These are phyloP conservation scores for Drosophila kambysellisi DNA, from an alignment of 2,888 invertebrate species.

Conservation along the genomic window DNA sequence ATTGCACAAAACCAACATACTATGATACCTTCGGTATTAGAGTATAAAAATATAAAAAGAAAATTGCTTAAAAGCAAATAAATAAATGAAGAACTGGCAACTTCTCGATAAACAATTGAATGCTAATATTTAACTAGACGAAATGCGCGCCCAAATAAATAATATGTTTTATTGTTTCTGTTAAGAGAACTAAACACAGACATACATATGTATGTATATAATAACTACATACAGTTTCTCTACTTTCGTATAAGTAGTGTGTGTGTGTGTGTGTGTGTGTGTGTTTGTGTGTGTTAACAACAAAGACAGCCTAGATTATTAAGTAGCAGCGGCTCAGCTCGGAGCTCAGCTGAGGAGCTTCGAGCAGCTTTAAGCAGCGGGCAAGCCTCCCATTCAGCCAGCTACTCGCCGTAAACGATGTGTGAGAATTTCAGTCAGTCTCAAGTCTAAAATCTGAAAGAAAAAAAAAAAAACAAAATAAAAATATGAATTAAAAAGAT, in stretches of 20 bases:
- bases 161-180: slow-evolving; percentile 22
- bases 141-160: slow-evolving; percentile 54
- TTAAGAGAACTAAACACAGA: neutral
- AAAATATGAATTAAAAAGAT: slow-evolving; percentile 20
- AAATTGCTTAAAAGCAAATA: neutral
- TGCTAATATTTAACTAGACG: slow-evolving; percentile 46
- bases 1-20: no score
- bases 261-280: slow-evolving; percentile 12
- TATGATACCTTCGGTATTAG: no score
- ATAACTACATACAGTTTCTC: neutral
- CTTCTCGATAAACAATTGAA: slow-evolving; percentile 18
- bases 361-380: slow-evolving; percentile 22
- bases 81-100: slow-evolving; percentile 13
- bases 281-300: slow-evolving; percentile 18
- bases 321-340: slow-evolving; percentile 30
- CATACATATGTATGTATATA: neutral
- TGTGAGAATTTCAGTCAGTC: slow-evolving; percentile 66
- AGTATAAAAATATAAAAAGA: neutral
- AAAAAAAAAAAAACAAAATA: slow-evolving; percentile 34
- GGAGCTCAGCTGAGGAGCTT: slow-evolving; percentile 42
- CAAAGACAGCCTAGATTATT: slow-evolving; percentile 52
- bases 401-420: slow-evolving; percentile 30
- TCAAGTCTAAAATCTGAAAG: slow-evolving; percentile 42
- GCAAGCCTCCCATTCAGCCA: slow-evolving; percentile 43
- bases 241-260: neutral